A percentile compares a stretch with the other conserved stretches of the same genome.
These are phyloP conservation scores for Diaperis boleti DNA, from an alignment of 2,888 invertebrate species.

Conservation along the genomic window DNA sequence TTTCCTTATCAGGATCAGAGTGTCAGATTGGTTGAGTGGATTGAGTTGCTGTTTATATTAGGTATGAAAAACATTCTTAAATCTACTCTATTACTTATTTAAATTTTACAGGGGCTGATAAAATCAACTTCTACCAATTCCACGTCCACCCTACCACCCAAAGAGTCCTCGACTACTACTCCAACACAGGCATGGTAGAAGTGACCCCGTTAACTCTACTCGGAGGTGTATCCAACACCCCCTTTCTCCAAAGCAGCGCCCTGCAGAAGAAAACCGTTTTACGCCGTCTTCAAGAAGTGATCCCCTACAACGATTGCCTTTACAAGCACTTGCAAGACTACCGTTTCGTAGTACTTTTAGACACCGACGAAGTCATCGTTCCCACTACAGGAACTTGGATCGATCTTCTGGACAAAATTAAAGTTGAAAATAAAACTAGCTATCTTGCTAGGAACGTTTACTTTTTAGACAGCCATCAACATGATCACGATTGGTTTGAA, in stretches of 20 bases:
- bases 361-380: constrained; percentile 61
- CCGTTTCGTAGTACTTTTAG: constrained; percentile 85
- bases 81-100: no score
- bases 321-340: constrained; percentile 89
- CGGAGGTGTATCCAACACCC: constrained; percentile 86
- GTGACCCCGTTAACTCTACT: constrained; percentile 72
- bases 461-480: no score
- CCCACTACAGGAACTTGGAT: constrained; percentile 71
- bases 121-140: constrained; percentile 87
- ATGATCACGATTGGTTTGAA: no score
- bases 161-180: constrained; percentile 72
- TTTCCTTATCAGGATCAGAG: constrained; percentile 92
- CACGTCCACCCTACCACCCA: constrained; percentile 90
- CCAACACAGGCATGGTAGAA: constrained; percentile 65
- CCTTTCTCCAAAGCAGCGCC: constrained; percentile 85
- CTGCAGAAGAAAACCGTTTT: constrained; percentile 86
- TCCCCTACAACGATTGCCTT: constrained; percentile 94
- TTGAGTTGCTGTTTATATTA: constrained; percentile 85
- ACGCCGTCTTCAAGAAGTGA: constrained; percentile 90
- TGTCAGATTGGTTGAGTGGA: constrained; percentile 92
- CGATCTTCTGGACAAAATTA: constrained; percentile 73
- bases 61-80: no score
- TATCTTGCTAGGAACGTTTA: constrained; percentile 35
- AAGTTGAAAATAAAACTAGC: constrained; percentile 64
- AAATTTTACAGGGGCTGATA: constrained; percentile 83